phyloP scores from a whole-genome alignment of 2,797 vertebrate genomes.

The Linurgus olivaceus region DNA sequence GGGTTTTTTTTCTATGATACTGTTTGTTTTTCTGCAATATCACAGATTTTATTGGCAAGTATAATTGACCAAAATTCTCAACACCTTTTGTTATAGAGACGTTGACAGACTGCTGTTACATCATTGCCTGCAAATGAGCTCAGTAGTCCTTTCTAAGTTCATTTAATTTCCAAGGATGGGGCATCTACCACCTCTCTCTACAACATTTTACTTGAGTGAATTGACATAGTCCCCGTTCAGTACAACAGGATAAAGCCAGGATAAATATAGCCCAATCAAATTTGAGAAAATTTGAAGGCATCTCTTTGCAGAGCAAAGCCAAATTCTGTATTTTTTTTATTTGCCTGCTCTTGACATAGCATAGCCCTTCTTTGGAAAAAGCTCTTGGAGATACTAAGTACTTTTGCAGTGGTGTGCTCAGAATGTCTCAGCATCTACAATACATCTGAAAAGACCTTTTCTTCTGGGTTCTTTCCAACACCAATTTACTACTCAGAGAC shows the following conservation, averaged over 20 bases:
- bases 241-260: neutral
- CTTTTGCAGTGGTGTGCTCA: neutral
- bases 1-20: neutral
- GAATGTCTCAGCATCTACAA: neutral
- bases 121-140: neutral
- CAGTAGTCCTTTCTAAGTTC: neutral
- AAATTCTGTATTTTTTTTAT: neutral
- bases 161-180: neutral
- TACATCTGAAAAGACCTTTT: neutral
- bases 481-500: neutral
- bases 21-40: neutral
- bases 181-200: neutral
- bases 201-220: neutral
- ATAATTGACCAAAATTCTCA: neutral
- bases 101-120: neutral
- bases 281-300: neutral
- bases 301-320: neutral
- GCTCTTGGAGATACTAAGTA: neutral
- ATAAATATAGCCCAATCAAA: accelerated
- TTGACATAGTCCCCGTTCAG: neutral
- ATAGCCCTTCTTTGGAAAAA: neutral
- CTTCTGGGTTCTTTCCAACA: neutral
- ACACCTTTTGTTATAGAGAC: neutral
- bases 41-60: neutral
- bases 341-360: neutral